Conservation (phyloP, 2,888 invertebrate species). For the Tanytarsus gracilentus region DNA sequence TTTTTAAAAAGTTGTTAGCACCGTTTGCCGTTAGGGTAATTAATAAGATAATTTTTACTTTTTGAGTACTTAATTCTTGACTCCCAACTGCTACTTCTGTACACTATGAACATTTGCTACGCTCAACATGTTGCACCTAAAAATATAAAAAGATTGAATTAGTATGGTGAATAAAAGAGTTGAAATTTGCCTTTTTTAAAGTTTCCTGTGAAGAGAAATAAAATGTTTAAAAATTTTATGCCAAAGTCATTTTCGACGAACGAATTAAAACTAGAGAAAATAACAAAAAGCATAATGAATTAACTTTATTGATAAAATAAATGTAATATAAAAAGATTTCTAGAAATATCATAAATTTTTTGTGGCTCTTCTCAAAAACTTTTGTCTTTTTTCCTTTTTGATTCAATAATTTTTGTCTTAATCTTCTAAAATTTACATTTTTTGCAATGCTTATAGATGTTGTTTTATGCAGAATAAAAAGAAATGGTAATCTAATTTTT, state of each 20-base stretch:
- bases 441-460: too few species aligned
- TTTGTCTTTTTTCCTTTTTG: background rate
- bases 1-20: background rate
- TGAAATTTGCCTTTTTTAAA: background rate
- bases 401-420: background rate
- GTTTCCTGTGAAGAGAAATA: slow-evolving; percentile 6
- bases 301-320: slow-evolving; percentile 24
- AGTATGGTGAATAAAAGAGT: slow-evolving; percentile 21
- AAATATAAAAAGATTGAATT: slow-evolving; percentile 21
- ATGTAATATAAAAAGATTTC: slow-evolving; percentile 25
- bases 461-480: background rate
- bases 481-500: background rate
- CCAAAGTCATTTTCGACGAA: background rate
- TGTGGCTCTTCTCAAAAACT: background rate
- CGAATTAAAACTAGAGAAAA: slow-evolving; percentile 16
- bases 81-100: background rate
- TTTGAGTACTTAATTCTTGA: background rate
- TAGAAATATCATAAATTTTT: slow-evolving; percentile 25
- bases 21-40: background rate
- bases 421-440: background rate
- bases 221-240: background rate
- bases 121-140: too few species aligned
- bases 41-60: background rate
- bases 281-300: slow-evolving; percentile 24
- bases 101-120: slow-evolving; percentile 2